Percentiles rank a stretch among this genome's conserved stretches.
phyloP scores from a whole-genome alignment of 2,113 vertebrate genomes.

The Seriola quinqueradiata region DNA sequence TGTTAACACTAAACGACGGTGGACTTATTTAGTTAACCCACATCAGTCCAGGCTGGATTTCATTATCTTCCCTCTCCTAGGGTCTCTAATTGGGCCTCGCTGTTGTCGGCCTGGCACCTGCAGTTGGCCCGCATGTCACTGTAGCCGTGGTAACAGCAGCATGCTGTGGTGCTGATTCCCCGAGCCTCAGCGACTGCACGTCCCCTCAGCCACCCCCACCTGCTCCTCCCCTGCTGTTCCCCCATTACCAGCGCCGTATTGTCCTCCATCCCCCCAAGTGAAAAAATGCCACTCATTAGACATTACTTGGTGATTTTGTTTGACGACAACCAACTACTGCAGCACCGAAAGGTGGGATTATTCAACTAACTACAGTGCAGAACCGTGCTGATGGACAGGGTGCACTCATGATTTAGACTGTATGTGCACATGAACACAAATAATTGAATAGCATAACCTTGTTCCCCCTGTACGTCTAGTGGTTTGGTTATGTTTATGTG shows the following conservation, averaged over 20 bases:
- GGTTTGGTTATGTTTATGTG: not conserved
- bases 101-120: slow-evolving; percentile 81
- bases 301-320: slow-evolving; percentile 48
- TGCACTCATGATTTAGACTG: not conserved
- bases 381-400: not conserved
- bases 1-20: slow-evolving; percentile 74
- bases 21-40: slow-evolving; percentile 83
- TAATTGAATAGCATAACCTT: slow-evolving; percentile 22
- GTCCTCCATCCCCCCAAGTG: slow-evolving; percentile 54
- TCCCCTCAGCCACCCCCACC: slow-evolving; percentile 28
- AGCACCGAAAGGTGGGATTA: slow-evolving; percentile 1
- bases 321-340: slow-evolving; percentile 33
- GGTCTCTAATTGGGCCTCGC: slow-evolving; percentile 83
- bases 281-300: slow-evolving; percentile 66
- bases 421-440: slow-evolving; percentile 12
- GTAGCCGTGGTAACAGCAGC: slow-evolving; percentile 85
- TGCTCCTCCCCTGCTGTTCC: slow-evolving; percentile 46
- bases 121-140: slow-evolving; percentile 76
- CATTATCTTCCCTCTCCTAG: slow-evolving; percentile 79
- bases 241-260: slow-evolving; percentile 56
- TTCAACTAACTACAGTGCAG: slow-evolving; percentile 5
- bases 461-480: not conserved
- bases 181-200: slow-evolving; percentile 51
- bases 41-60: slow-evolving; percentile 75
- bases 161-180: slow-evolving; percentile 74